phyloP scores from a whole-genome alignment of 2,888 invertebrate genomes.

The Colletes collaris region DNA sequence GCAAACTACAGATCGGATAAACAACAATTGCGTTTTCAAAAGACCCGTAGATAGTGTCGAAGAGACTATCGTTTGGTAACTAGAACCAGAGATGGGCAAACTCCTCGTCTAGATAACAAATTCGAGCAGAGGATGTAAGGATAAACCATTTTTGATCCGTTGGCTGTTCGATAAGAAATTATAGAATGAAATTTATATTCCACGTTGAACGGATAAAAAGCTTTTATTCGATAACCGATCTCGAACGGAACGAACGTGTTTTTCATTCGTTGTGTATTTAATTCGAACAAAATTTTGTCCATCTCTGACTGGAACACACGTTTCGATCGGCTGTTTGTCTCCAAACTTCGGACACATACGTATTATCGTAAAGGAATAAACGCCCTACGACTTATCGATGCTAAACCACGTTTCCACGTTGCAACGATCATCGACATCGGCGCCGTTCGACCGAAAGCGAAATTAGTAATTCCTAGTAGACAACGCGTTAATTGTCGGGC shows the following conservation, averaged over 20 bases:
- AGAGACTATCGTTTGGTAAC: conserved; percentile 5
- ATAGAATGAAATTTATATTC: too few species aligned
- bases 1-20: background rate
- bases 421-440: too few species aligned
- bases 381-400: background rate
- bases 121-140: background rate
- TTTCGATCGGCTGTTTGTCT: conserved; percentile 35
- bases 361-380: background rate
- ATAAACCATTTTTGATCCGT: too few species aligned
- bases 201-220: too few species aligned
- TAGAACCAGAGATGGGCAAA: background rate
- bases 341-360: conserved; percentile 6
- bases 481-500: conserved; percentile 1
- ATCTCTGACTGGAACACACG: background rate
- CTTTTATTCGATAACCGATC: too few species aligned
- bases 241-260: too few species aligned
- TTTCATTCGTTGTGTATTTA: too few species aligned
- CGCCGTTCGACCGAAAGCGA: too few species aligned
- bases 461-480: too few species aligned
- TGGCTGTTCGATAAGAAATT: too few species aligned
- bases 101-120: background rate
- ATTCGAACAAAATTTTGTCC: too few species aligned
- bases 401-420: too few species aligned
- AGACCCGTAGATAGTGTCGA: conserved; percentile 2
- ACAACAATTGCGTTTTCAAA: background rate